A percentile compares a stretch with the other conserved stretches of the same genome.
These are phyloP conservation scores for Muntiacus muntjak DNA, from an alignment of 2,113 vertebrate species.

Conservation along the genomic window DNA sequence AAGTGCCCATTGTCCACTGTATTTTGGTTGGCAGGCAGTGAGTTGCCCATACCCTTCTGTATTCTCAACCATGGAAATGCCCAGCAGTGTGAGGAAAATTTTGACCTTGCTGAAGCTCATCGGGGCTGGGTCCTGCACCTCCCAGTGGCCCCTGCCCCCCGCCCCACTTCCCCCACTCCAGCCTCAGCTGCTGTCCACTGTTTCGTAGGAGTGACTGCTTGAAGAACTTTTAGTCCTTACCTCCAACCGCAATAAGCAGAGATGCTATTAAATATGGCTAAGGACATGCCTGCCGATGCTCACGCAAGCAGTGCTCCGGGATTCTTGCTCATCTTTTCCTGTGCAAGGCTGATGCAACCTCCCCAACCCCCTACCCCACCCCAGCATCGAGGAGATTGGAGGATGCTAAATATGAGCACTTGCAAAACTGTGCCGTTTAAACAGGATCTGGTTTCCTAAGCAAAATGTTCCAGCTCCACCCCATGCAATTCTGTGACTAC, in stretches of 20 bases:
- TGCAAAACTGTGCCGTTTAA: neutral
- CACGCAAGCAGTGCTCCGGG: neutral
- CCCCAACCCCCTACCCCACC: accelerated
- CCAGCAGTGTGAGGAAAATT: neutral
- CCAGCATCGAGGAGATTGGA: neutral
- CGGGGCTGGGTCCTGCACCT: neutral
- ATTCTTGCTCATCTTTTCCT: neutral
- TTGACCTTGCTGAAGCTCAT: neutral
- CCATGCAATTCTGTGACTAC: neutral
- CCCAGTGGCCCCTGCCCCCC: accelerated
- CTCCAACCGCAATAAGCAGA: neutral
- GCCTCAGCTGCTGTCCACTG: neutral
- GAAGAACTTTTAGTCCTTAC: neutral
- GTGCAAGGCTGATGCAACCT: neutral
- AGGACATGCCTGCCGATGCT: too few species aligned
- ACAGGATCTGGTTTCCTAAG: neutral
- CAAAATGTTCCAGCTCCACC: neutral
- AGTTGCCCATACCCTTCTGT: neutral
- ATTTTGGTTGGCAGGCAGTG: neutral
- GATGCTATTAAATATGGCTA: accelerated
- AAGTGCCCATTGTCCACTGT: neutral
- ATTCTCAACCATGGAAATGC: neutral
- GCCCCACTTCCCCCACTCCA: accelerated
- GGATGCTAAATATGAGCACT: neutral
- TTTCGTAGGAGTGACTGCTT: neutral